phyloP scores from a whole-genome alignment of 2,797 vertebrate genomes.

The Iguana delicatissima region DNA sequence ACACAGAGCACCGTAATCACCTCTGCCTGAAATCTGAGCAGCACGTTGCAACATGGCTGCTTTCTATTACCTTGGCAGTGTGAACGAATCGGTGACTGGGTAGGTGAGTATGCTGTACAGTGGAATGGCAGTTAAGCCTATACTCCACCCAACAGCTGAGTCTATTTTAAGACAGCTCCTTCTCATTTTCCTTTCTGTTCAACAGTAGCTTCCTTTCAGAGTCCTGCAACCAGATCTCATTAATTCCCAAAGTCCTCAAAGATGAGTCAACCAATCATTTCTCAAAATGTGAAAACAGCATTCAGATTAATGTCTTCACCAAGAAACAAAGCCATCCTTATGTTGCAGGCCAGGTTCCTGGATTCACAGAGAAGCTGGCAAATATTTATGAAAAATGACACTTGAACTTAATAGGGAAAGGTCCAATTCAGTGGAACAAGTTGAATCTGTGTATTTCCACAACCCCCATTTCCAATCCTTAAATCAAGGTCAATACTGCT shows the following conservation, averaged over 20 bases:
- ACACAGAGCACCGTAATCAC: background rate
- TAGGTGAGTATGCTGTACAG: background rate
- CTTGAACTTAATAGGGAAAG: background rate
- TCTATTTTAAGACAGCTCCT: background rate
- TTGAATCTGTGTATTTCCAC: background rate
- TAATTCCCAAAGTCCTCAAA: background rate
- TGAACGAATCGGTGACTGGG: background rate
- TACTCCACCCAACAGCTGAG: background rate
- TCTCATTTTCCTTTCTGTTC: conserved; percentile 4
- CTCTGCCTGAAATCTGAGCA: background rate
- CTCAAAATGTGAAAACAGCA: background rate
- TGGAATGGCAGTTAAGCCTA: background rate
- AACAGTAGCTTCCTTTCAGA: background rate
- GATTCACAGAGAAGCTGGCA: background rate
- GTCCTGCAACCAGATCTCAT: background rate
- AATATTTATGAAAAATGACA: background rate
- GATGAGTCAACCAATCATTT: background rate
- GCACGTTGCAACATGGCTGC: background rate
- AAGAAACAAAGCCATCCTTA: background rate
- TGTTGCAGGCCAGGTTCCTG: background rate
- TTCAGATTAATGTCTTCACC: background rate
- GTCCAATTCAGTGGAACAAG: background rate
- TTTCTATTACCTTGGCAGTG: background rate
- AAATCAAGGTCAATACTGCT: background rate
- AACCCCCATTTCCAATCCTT: background rate